Base-by-base conservation (phyloP, 2,113 vertebrate genomes). In the Larimichthys crocea region DNA sequence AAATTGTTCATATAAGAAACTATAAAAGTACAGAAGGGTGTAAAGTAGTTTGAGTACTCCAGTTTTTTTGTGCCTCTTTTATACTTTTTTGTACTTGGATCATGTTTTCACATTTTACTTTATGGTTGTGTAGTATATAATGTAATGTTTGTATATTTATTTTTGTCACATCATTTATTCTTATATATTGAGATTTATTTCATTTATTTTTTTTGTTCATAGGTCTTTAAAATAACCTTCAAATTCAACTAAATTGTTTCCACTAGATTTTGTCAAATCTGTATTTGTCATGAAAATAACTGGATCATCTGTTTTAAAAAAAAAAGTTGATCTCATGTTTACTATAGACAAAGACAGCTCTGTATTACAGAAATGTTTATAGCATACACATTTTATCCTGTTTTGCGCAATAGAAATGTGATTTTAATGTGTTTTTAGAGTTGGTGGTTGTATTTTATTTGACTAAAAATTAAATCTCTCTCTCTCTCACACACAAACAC, bases 241-340 rank as follows among this genome's bases (percentile, higher is more conserved):
- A 74, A 64, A 50, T 10, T 11, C 65, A 69, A 26, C 15, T 15
- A 29, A 20, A 69, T 46, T 19, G 7, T 52, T 16, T 19, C 2
- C 22, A 26, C 26, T 29, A 44, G 72, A 50, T 42, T n/a, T 10
- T 26, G 17, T 29, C 59, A 59, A 26, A 46, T 55, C 61, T 8
- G 24, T 24, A 11, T 42, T 62, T 84, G 24, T 24, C 53, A 62
- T 48, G 31, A 63, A 82, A 68, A 48, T 20, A 65, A 46, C 42
- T 63, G 22, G 10, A 57, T 56, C 8, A 55, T 15, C 31, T 3
- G 7, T 17, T 48, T 50, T 83, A 19, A 52, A 0, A 5, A 24
- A 24, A 24, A 40, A 26, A 11, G 44, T 49, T 53, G 3, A 3
- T 73, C 40, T 56, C 10, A 10, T 77, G 53, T 82, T 81, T 71